Conservation (phyloP, 2,797 vertebrate genomes). For the Cryptoblepharus egeriae region DNA sequence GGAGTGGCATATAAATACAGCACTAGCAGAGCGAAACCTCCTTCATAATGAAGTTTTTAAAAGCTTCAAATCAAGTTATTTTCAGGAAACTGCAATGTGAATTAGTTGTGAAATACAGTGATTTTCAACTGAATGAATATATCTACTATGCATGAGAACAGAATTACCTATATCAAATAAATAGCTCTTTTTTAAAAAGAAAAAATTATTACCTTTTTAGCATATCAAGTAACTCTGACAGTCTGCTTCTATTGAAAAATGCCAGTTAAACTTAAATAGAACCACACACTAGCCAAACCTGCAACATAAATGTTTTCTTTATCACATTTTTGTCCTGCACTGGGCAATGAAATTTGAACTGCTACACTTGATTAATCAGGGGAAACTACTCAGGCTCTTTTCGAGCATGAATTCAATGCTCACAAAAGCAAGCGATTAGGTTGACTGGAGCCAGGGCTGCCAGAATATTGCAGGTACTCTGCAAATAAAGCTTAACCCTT, state of each 20-base stretch:
- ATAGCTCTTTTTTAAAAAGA: too few relatives aligned
- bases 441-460: background rate
- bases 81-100: background rate
- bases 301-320: background rate
- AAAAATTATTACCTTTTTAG: background rate
- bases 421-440: background rate
- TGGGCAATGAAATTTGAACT: background rate
- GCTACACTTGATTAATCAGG: slow-evolving; percentile 6
- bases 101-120: background rate
- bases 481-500: background rate
- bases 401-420: background rate
- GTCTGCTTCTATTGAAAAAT: background rate
- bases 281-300: slow-evolving; percentile 9
- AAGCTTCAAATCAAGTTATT: background rate
- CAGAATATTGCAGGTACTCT: background rate
- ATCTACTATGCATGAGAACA: background rate
- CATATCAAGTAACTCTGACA: background rate
- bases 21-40: too few relatives aligned
- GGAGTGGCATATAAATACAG: background rate
- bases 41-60: too few relatives aligned
- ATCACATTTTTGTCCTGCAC: background rate
- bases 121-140: background rate
- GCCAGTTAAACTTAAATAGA: background rate
- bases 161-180: background rate
- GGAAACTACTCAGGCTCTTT: background rate